These are phyloP conservation scores for Achlya flavicornis DNA, from an alignment of 2,888 invertebrate genomes.

Conservation along the genomic window DNA sequence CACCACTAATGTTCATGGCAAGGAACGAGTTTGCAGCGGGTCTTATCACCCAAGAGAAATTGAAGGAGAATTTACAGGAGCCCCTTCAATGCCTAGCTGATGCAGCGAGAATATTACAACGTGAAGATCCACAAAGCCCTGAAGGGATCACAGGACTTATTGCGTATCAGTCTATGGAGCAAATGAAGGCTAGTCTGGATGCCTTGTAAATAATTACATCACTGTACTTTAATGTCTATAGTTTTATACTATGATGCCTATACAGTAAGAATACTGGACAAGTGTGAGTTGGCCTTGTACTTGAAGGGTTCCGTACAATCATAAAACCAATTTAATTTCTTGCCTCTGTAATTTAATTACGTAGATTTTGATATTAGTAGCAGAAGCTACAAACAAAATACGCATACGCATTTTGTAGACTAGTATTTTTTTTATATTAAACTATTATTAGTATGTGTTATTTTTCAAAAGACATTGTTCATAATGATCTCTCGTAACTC, in stretches of 20 bases:
- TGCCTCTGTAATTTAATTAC: too few relatives aligned
- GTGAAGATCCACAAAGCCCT: constrained; percentile 86
- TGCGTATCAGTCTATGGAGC: constrained; percentile 81
- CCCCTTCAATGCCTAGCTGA: constrained; percentile 86
- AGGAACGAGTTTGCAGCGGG: constrained; percentile 85
- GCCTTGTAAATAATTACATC: constrained; percentile 42
- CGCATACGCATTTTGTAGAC: not conserved
- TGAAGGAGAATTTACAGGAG: constrained; percentile 86
- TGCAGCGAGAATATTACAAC: constrained; percentile 85
- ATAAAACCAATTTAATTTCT: too few relatives aligned
- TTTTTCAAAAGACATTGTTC: constrained; percentile 14
- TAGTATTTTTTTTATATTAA: not conserved
- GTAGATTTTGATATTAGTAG: too few relatives aligned
- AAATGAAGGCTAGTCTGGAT: constrained; percentile 68
- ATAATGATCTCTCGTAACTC: not conserved
- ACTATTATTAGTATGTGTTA: not conserved
- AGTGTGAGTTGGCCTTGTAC: too few relatives aligned
- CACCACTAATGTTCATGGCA: constrained; percentile 88
- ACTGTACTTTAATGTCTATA: too few relatives aligned
- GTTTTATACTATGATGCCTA: too few relatives aligned
- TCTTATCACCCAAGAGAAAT: constrained; percentile 81
- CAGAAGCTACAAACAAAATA: not conserved
- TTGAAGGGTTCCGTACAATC: too few relatives aligned
- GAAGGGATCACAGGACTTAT: constrained; percentile 86
- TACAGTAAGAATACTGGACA: too few relatives aligned